Percentiles rank a stretch among this genome's conserved stretches.
phyloP scores from a whole-genome alignment of 2,888 invertebrate species.

The Lasius fuliginosus region DNA sequence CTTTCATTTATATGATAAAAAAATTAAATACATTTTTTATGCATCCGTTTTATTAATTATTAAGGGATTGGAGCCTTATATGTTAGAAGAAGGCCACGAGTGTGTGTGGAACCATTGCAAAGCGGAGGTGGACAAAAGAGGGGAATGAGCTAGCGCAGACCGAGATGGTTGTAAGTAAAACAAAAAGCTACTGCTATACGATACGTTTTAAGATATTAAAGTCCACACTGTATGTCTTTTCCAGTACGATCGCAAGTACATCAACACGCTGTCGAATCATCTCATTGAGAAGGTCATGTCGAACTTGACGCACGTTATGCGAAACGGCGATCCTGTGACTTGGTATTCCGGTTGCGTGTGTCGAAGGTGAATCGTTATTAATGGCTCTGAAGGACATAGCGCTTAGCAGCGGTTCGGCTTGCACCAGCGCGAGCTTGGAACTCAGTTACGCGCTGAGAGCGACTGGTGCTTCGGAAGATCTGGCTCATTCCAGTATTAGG shows the following conservation, averaged over 20 bases:
- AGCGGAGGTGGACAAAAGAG: conserved; percentile 99
- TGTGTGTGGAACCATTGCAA: conserved; percentile 97
- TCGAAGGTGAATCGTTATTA: conserved; percentile 98
- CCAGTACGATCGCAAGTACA: conserved; percentile 94
- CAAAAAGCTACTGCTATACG: background rate
- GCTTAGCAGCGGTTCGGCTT: conserved; percentile 98
- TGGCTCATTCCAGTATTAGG: conserved; percentile 99
- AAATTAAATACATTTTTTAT: background rate
- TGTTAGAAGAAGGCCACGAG: conserved; percentile 96
- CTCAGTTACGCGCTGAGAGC: conserved; percentile 99
- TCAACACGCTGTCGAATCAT: conserved; percentile 92
- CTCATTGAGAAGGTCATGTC: conserved; percentile 92
- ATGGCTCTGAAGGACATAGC: conserved; percentile 99
- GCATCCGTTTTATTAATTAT: background rate
- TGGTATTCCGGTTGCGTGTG: conserved; percentile 99
- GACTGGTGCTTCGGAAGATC: conserved; percentile 98
- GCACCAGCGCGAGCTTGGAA: conserved; percentile 99
- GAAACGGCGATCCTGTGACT: conserved; percentile 96
- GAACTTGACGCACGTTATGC: conserved; percentile 94
- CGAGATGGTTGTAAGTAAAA: conserved; percentile 91
- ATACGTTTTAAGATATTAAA: conserved; percentile 10
- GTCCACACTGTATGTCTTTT: conserved; percentile 64
- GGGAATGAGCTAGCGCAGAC: conserved; percentile 93
- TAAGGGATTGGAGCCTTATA: conserved; percentile 97
- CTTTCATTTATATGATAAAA: background rate